phyloP scores from a whole-genome alignment of 2,113 vertebrate species.

The Theristicus caerulescens region DNA sequence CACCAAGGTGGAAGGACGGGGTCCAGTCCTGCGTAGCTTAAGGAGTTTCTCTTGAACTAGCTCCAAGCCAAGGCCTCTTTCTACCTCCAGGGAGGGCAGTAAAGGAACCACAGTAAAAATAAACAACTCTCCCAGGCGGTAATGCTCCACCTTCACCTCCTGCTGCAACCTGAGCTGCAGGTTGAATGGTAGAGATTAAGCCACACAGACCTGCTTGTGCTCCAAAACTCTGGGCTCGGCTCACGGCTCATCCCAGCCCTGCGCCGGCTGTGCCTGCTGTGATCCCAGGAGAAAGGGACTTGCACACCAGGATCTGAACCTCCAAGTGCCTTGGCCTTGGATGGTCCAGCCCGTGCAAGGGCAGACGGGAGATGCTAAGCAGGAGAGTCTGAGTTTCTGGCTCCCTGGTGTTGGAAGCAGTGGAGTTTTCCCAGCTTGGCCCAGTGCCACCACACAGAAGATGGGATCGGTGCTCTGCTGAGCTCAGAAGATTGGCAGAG shows the following conservation, averaged over 20 bases:
- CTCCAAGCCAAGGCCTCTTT: background rate
- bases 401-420: background rate
- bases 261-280: rapidly evolving
- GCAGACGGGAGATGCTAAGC: background rate
- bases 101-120: background rate
- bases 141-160: background rate
- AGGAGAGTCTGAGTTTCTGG: background rate
- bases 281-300: background rate
- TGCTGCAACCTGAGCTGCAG: background rate
- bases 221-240: background rate
- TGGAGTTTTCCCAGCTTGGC: background rate
- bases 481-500: background rate
- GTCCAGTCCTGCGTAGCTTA: background rate
- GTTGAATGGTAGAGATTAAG: background rate
- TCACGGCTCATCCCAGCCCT: background rate
- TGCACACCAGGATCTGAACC: background rate
- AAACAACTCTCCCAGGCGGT: background rate
- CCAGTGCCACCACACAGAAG: background rate
- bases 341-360: background rate
- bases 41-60: background rate
- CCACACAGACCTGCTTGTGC: background rate
- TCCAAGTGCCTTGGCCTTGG: rapidly evolving
- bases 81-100: background rate
- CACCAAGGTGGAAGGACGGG: background rate
- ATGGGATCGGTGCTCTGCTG: background rate